Evolutionary conservation across 2,113 vertebrate species (phyloP), one percentile per base, ranked within the genome.

Genomic region (Heterocephalus glaber): DNA sequence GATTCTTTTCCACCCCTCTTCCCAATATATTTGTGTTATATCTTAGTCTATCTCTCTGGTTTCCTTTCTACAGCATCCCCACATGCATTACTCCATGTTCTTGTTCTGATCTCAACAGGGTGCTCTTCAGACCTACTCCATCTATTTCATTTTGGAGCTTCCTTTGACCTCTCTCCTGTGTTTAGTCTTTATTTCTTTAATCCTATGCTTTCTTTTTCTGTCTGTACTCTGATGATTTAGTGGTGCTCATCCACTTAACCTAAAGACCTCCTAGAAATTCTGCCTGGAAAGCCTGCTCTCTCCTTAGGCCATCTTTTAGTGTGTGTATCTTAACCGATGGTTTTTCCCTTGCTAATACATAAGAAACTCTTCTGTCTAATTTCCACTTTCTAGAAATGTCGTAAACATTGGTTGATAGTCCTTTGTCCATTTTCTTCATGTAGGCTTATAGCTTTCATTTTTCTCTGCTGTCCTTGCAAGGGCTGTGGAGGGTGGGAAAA

Each of bases 41-140:
- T 81, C 81, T 88, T 63, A 49, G 47, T 58, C 17, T 52, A 20
- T 80, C 41, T 61, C 79, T 70, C 72, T 89, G 38, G 19, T 19
- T 95, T 90, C 88, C 76, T 47, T 88, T 33, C 89, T 90, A 84
- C 54, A 77, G 17, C 74, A 12, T 79, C 65, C 19, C 12, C n/a
- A 24, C 9, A 4, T 30, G 54, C 58, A 76, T 44, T 14, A n/a
- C 49, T 68, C 52, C 41, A 20, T 82, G 47, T 28, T 70, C 30
- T 85, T 54, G 7, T 72, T 93, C 70, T 41, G 41, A 13, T 2
- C 41, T 30, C 3, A 5, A n/a, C 54, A 5, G 44, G 54, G 28
- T 61, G 72, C 58, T 5, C 41, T 65, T n/a, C 24, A 44, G 49
- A 33, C 35, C 13, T 54, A 16, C 33, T 83, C 19, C 47, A 58